These are phyloP conservation scores for Calephelis perditalis DNA, from an alignment of 2,888 invertebrate genomes.

Conservation along the genomic window DNA sequence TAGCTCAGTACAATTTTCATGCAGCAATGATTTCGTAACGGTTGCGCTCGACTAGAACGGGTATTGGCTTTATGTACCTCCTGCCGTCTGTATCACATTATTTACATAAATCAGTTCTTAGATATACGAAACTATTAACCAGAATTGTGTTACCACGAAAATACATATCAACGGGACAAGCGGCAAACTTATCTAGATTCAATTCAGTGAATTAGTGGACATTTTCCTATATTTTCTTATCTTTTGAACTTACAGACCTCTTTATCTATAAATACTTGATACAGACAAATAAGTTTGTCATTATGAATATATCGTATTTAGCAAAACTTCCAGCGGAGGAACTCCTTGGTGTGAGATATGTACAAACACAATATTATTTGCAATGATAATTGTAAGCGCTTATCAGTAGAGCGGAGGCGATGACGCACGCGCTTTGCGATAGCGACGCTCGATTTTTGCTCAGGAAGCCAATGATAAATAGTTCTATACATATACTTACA, in stretches of 20 bases:
- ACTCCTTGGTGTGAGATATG: slow-evolving; percentile 51
- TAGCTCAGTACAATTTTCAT: slow-evolving; percentile 49
- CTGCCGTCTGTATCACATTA: slow-evolving; percentile 52
- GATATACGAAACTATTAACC: slow-evolving; percentile 8
- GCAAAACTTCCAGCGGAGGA: slow-evolving; percentile 49
- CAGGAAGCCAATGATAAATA: slow-evolving; percentile 48
- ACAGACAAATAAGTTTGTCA: slow-evolving; percentile 52
- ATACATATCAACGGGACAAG: neutral
- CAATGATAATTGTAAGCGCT: slow-evolving; percentile 74
- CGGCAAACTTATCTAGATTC: neutral
- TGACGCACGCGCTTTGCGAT: slow-evolving; percentile 69
- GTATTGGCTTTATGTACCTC: slow-evolving; percentile 64
- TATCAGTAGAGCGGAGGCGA: slow-evolving; percentile 70
- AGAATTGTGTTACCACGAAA: neutral
- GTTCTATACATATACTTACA: slow-evolving; percentile 16
- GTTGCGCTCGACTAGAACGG: slow-evolving; percentile 74
- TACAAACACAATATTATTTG: slow-evolving; percentile 67
- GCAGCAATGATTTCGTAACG: slow-evolving; percentile 75
- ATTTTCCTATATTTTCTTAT: slow-evolving; percentile 69
- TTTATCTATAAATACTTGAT: slow-evolving; percentile 52
- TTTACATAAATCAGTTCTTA: slow-evolving; percentile 30
- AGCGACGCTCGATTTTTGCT: slow-evolving; percentile 49
- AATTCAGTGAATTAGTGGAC: slow-evolving; percentile 33
- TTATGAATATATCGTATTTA: slow-evolving; percentile 39
- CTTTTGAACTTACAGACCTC: slow-evolving; percentile 68